Evolutionary conservation across 92 coral and sea anemone species (phyloP).

Genomic region (Virgularia gustaviana): DNA sequence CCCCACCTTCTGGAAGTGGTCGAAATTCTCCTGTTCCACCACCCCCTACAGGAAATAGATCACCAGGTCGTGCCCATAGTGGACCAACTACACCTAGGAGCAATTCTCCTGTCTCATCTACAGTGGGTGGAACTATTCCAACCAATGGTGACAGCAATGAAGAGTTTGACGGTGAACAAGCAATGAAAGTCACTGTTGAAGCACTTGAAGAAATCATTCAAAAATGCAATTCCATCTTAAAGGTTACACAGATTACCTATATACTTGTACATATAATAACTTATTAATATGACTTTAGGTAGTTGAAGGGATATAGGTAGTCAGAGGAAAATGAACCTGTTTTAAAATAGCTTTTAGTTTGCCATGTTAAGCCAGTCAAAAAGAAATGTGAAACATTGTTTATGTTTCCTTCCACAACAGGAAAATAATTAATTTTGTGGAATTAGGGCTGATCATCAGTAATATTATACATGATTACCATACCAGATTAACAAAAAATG

Average conservation of each 20-base stretch:
- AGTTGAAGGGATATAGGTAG: no score
- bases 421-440: no score
- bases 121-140: constrained; percentile 82
- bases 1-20: constrained; percentile 31
- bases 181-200: constrained; percentile 81
- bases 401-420: no score
- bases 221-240: constrained; percentile 59
- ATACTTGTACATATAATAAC: not conserved
- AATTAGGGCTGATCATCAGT: no score
- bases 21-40: constrained; percentile 42
- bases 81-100: constrained; percentile 84
- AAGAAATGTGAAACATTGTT: no score
- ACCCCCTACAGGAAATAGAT: constrained; percentile 30
- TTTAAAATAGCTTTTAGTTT: no score
- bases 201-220: constrained; percentile 89
- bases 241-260: constrained; percentile 38
- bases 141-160: constrained; percentile 45
- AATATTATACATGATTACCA: no score
- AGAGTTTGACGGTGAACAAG: constrained; percentile 70
- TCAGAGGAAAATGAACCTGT: no score
- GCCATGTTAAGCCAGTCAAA: no score
- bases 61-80: constrained; percentile 57
- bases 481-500: no score
- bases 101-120: constrained; percentile 75
- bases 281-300: not conserved